These are phyloP conservation scores for Morpho deidamia DNA, from an alignment of 2,888 invertebrate genomes.

Conservation along the genomic window DNA sequence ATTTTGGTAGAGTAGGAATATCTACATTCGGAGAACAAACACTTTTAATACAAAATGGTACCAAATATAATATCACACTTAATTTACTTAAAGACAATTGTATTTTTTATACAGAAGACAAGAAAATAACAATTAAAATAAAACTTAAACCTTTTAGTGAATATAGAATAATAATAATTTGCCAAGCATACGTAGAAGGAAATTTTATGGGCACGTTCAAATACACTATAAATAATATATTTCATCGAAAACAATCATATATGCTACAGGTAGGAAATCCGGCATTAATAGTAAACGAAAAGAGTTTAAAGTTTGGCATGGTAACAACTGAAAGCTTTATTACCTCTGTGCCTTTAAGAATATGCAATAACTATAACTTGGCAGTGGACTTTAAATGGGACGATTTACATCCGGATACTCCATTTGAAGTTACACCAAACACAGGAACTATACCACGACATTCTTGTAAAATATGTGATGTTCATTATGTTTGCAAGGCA, in stretches of 20 bases:
- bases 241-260: slow-evolving; percentile 48
- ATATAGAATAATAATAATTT: slow-evolving; percentile 40
- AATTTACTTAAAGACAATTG: slow-evolving; percentile 38
- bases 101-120: slow-evolving; percentile 47
- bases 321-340: slow-evolving; percentile 56
- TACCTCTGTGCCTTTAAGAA: slow-evolving; percentile 54
- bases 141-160: slow-evolving; percentile 42
- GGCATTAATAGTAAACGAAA: slow-evolving; percentile 46
- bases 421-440: slow-evolving; percentile 57
- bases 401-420: slow-evolving; percentile 45
- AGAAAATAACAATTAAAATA: slow-evolving; percentile 31
- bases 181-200: slow-evolving; percentile 45
- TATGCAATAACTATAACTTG: slow-evolving; percentile 57
- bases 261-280: slow-evolving; percentile 47
- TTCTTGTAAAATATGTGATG: slow-evolving; percentile 53
- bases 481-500: slow-evolving; percentile 48
- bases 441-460: slow-evolving; percentile 48
- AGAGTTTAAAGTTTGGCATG: slow-evolving; percentile 65
- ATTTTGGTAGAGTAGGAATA: slow-evolving; percentile 57
- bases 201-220: slow-evolving; percentile 42
- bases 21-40: slow-evolving; percentile 45
- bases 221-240: slow-evolving; percentile 52
- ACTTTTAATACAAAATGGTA: slow-evolving; percentile 46
- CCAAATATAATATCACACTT: slow-evolving; percentile 39
- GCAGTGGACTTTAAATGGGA: slow-evolving; percentile 51